Evolutionary conservation across 2,797 vertebrate genomes (phyloP).

Genomic region (Simalia tracyae): DNA sequence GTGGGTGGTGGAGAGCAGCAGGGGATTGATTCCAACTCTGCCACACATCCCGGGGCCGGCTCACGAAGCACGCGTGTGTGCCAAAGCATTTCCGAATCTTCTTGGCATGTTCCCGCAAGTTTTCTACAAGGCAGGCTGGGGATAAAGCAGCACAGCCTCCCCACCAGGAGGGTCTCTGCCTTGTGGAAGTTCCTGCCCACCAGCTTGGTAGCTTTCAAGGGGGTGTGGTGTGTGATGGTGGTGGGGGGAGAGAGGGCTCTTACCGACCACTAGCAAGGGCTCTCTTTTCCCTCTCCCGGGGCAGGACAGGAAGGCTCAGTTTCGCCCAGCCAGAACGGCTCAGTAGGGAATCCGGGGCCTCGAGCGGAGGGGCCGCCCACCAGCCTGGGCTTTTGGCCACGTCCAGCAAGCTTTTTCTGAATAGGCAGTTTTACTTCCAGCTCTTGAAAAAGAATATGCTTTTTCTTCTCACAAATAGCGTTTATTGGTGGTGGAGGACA

Average conservation of each 20-base stretch:
- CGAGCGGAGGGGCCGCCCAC: neutral
- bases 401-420: neutral
- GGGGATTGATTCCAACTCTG: neutral
- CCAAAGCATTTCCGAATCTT: no score
- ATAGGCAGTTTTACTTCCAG: neutral
- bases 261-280: neutral
- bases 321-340: neutral
- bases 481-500: neutral
- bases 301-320: neutral
- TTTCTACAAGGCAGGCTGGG: neutral
- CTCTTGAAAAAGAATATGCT: neutral
- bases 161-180: neutral
- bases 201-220: neutral
- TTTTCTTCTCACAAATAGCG: no score
- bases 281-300: neutral
- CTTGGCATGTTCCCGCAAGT: neutral
- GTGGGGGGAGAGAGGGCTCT: neutral
- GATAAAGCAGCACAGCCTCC: neutral
- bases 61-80: neutral
- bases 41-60: neutral
- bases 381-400: neutral
- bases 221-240: neutral
- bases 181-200: neutral
- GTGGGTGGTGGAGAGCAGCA: accelerated
- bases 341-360: no score